phyloP scores from a whole-genome alignment of 2,113 vertebrate species.

The Ochotona princeps region DNA sequence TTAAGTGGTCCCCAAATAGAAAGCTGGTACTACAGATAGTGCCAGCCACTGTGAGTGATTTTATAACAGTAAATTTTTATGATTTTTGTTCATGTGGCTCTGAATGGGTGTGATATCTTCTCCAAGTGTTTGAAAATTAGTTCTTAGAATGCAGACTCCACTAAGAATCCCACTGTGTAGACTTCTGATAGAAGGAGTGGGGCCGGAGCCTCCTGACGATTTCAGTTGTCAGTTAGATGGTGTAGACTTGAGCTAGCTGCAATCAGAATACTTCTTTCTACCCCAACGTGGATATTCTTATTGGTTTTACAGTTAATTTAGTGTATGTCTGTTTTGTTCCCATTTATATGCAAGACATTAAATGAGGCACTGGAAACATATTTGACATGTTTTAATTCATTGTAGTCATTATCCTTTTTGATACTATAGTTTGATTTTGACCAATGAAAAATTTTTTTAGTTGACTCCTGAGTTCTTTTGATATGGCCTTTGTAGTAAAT shows the following conservation, averaged over 20 bases:
- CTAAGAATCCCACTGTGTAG: neutral
- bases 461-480: conserved; percentile 47
- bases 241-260: neutral
- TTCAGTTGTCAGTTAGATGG: neutral
- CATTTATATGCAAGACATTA: neutral
- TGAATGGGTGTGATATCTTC: neutral
- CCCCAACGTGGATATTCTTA: neutral
- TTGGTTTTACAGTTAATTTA: neutral
- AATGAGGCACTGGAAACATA: neutral
- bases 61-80: no score
- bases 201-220: neutral
- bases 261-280: neutral
- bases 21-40: no score
- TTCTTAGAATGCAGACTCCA: neutral
- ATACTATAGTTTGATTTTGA: neutral
- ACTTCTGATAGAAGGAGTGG: neutral
- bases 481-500: neutral
- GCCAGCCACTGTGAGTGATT: no score
- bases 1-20: no score
- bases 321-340: neutral
- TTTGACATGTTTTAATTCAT: conserved; percentile 36
- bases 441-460: neutral
- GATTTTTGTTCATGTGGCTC: no score
- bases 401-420: conserved; percentile 3
- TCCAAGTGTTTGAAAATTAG: neutral